A percentile compares a stretch with the other conserved stretches of the same genome.
Conservation (phyloP, 1,140 invertebrate genomes). For the Lepidotrigona ventralis region DNA sequence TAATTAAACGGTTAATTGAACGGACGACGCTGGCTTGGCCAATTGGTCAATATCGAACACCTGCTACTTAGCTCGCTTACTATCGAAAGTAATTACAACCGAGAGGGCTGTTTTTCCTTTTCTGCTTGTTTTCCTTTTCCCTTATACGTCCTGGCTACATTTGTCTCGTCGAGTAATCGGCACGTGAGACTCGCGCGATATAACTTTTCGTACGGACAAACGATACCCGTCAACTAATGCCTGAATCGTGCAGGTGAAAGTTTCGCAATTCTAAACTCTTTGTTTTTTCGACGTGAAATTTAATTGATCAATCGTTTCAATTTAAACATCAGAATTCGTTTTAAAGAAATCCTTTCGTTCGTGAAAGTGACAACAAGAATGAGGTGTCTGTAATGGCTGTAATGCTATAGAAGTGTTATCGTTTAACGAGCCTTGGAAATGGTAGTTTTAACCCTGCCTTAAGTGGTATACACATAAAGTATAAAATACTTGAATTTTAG, state of each 20-base stretch:
- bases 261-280: neutral
- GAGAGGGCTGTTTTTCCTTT: neutral
- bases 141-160: neutral
- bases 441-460: no score
- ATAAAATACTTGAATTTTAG: no score
- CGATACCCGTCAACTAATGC: neutral
- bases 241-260: neutral
- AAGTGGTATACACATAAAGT: no score
- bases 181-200: neutral
- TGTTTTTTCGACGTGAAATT: neutral
- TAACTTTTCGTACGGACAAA: neutral
- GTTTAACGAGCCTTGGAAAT: no score
- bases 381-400: no score
- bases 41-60: conserved; percentile 52
- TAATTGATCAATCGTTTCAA: no score
- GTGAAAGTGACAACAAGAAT: no score
- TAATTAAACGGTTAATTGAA: conserved; percentile 63
- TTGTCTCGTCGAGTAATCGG: conserved; percentile 3
- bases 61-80: conserved; percentile 27
- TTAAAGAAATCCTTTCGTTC: no score
- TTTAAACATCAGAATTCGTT: no score
- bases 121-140: neutral
- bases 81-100: conserved; percentile 19
- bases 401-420: no score
- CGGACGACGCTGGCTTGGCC: conserved; percentile 32